These are phyloP conservation scores for Mustelus asterias DNA, from an alignment of 2,113 vertebrate genomes.

Conservation along the genomic window DNA sequence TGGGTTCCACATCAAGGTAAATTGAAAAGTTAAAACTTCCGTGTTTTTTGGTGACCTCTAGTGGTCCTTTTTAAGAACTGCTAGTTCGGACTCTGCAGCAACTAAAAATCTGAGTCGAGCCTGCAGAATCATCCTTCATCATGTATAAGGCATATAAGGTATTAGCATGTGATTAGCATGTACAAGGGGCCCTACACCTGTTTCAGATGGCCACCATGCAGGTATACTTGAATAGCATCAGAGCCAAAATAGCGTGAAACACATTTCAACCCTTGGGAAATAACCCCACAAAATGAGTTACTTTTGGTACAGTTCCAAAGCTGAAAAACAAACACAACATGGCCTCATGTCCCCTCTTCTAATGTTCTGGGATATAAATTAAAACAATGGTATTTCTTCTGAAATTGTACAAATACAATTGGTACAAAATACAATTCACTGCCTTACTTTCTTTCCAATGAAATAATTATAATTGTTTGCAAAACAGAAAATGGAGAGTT, in stretches of 20 bases:
- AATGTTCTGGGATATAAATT: background rate
- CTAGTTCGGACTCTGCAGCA: background rate
- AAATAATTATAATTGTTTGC: background rate
- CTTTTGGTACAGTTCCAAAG: background rate
- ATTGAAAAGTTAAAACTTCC: background rate
- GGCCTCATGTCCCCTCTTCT: background rate
- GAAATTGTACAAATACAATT: background rate
- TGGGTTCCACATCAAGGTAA: background rate
- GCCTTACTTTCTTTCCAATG: background rate
- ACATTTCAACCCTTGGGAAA: background rate
- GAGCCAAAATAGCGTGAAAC: background rate
- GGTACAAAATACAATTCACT: background rate
- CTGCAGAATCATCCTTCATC: background rate
- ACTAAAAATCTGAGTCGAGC: background rate
- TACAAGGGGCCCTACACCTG: background rate
- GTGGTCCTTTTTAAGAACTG: background rate
- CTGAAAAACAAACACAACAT: background rate
- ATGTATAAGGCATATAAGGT: background rate
- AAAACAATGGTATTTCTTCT: background rate
- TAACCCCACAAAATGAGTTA: background rate
- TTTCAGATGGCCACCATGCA: background rate
- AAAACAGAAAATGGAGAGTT: background rate
- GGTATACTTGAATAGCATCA: background rate
- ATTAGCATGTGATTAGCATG: background rate
- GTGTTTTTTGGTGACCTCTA: background rate